phyloP scores from a whole-genome alignment of 2,113 vertebrate genomes.

The Ceyx melanurus region DNA sequence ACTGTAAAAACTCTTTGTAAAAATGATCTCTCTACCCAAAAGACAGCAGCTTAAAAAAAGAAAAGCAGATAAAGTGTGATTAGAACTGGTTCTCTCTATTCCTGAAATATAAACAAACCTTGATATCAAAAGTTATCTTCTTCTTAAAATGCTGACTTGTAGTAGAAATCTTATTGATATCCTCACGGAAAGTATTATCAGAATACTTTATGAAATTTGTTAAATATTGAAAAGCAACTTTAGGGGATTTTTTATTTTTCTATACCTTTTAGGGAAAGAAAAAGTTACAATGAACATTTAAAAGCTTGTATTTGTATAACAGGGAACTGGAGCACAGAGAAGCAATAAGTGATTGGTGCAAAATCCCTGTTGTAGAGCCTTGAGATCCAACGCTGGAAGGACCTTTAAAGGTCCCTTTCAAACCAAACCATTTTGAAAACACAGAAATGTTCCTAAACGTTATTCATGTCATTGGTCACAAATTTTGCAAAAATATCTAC shows the following conservation, averaged over 20 bases:
- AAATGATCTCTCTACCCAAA: constrained; percentile 50
- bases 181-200: not conserved
- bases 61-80: constrained; percentile 40
- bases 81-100: constrained; percentile 7
- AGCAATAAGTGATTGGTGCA: not conserved
- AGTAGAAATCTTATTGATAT: not conserved
- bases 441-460: not conserved
- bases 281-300: not conserved
- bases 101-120: constrained; percentile 37
- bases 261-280: not conserved
- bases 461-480: not conserved
- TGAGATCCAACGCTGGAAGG: not conserved
- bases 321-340: not conserved
- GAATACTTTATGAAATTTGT: not conserved
- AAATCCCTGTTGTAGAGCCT: not conserved
- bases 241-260: not conserved
- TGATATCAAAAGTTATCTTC: constrained; percentile 22
- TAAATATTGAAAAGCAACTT: not conserved
- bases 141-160: constrained; percentile 48
- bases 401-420: not conserved
- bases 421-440: not conserved
- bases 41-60: constrained; percentile 35
- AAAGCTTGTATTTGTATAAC: not conserved
- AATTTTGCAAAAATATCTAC: not conserved
- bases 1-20: constrained; percentile 56